A percentile compares a stretch with the other conserved stretches of the same genome.
Evolutionary conservation across 2,113 vertebrate species (phyloP).

Genomic region (Isurus oxyrinchus): DNA sequence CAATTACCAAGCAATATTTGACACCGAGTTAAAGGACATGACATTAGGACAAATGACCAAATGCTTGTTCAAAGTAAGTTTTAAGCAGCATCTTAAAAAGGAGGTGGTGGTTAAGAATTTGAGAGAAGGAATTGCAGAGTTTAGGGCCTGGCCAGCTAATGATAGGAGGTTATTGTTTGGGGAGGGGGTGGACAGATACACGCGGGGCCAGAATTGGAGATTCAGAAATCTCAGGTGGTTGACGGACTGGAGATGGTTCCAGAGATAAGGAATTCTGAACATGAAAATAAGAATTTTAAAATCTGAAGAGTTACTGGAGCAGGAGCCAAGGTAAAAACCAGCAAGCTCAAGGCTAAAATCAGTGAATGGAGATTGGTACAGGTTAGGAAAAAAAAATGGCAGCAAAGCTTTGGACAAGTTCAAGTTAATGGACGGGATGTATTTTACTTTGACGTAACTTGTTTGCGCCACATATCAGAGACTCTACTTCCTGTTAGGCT

Average conservation of each 20-base stretch:
- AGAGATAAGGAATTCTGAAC: too few species aligned
- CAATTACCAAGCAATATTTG: too few species aligned
- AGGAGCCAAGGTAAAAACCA: too few species aligned
- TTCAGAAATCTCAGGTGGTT: not conserved
- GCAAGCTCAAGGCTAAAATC: not conserved
- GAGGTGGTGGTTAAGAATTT: not conserved
- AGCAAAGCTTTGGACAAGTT: too few species aligned
- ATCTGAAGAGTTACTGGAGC: not conserved
- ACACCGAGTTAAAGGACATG: too few species aligned
- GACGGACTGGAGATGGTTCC: not conserved
- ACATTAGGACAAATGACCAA: too few species aligned
- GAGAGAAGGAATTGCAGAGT: not conserved
- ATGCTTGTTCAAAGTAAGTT: not conserved
- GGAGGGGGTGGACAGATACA: too few species aligned
- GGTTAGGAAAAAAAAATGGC: too few species aligned
- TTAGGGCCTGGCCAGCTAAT: not conserved
- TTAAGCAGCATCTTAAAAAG: too few species aligned
- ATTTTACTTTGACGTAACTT: not conserved
- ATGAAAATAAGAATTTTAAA: not conserved
- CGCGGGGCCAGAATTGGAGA: too few species aligned
- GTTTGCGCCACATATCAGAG: not conserved
- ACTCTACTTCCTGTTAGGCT: not conserved
- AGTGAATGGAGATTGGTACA: not conserved
- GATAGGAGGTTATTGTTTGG: too few species aligned
- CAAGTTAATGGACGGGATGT: too few species aligned